Base-by-base conservation (phyloP, 1,140 invertebrate genomes). In the Zaprionus africanus region DNA sequence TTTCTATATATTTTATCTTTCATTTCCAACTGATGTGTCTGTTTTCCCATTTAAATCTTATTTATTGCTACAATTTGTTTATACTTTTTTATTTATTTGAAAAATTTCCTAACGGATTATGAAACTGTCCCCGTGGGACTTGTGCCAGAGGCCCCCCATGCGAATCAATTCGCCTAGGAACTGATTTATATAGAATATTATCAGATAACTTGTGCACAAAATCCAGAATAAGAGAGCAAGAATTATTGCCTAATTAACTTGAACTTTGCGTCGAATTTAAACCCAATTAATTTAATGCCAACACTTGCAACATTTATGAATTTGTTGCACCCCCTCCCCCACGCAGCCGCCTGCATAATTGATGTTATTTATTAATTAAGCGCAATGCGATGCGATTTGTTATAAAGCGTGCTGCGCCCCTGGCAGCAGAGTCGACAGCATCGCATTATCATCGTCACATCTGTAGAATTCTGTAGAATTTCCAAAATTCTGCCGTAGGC, bases 311-410 rank as follows among this genome's bases (percentile, higher is more conserved):
- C 76, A 66, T 82, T 82, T 78, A 82, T 82, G 65, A 82, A 77
- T 82, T 73, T 61, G 68, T 66, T 78, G 73, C 62, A 34, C 58
- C 69, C 61, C 9, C 53, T 19, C 24, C 19, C 34, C 19, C 17
- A 19, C 13, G 1, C 34, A 36, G 38, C 9, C n/a, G 41, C 41
- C 41, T 43, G 22, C 15, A 76, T 76, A 76, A 77, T 73, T 77
- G 72, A 73, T 83, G 67, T 41, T 76, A 69, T 83, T 66, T 77
- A 83, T 83, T 83, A 83, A 79, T 83, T 79, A 69, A 83, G 56
- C 68, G 53, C 68, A 58, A 66, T 73, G 76, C 54, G 63, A 54
- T 38, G 49, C 77, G 71, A 79, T 83, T 83, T 83, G 77, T 83
- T 83, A 75, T 51, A 64, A 73, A 31, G 31, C 9, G 36, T 19